These are phyloP conservation scores for Pseudomyrmex pallidus DNA, from an alignment of 1,140 invertebrate genomes.

Conservation along the genomic window DNA sequence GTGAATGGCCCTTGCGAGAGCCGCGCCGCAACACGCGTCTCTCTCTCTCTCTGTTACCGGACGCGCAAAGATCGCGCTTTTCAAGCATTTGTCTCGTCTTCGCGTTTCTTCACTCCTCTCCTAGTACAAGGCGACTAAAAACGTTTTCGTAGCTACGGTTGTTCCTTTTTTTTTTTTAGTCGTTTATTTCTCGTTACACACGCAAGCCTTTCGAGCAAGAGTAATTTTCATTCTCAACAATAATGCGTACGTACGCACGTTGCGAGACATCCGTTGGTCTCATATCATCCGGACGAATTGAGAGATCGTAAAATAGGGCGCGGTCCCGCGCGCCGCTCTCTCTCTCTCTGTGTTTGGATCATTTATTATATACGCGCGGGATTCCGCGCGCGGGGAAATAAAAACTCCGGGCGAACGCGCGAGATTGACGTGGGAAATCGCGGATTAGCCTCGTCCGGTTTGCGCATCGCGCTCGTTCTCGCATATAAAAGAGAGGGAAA, in stretches of 20 bases:
- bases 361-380: constrained; percentile 17
- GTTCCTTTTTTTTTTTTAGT: background rate
- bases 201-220: too few species aligned
- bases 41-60: background rate
- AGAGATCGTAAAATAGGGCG: constrained; percentile 35
- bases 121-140: too few species aligned
- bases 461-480: constrained; percentile 3
- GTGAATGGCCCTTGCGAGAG: constrained; percentile 6
- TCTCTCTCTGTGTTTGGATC: constrained; percentile 2
- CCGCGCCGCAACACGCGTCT: background rate
- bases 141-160: too few species aligned
- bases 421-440: constrained; percentile 46
- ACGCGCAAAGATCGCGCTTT: background rate
- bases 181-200: too few species aligned
- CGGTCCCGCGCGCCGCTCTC: background rate
- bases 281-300: constrained; percentile 7
- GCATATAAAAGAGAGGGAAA: background rate
- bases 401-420: constrained; percentile 26
- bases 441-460: constrained; percentile 30
- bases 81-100: background rate
- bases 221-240: background rate
- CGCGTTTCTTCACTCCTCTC: background rate
- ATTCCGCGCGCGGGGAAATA: background rate
- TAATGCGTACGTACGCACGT: background rate
- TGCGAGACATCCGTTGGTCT: background rate